Evolutionary conservation across 1,140 invertebrate species (phyloP), one percentile per base, ranked within the genome.

Genomic region (Drosophila bocki): DNA sequence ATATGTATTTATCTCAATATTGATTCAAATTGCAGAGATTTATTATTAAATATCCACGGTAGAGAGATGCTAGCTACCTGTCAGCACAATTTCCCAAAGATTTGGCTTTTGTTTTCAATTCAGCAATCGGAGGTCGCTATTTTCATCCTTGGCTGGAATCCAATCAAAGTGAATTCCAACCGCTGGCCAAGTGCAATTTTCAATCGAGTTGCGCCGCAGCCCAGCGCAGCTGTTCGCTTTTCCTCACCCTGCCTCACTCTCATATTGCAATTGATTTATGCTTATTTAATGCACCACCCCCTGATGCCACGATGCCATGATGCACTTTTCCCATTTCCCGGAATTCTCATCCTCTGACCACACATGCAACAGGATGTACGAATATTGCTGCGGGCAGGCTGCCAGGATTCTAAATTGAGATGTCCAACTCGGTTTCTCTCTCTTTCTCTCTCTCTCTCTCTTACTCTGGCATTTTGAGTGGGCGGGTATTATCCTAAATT

Each of bases 181-280:
- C 53, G 35, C 12, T 39, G 67, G 42, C 59, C 42, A 63, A 69
- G 53, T 33, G 50, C 45, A 62, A 68, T 68, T 70, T 67, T 71
- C 53, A 50, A 50, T 71, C 29, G 53, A 45, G 61, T 48, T 35
- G 19, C 35, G 13, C 45, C 26, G 7, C 26, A 29, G 26, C 26
- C 26, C 26, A 29, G 44, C 19, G 65, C 17, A 8, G 22, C 22
- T 22, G 12, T 19, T 19, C 22, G n/a, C 6, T 8, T 15, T 0
- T 12, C 13, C 12, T 12, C 7, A 2, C 29, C 13, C 32, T 11
- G 6, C 6, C 22, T 8, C 9, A 2, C 32, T 13, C 45, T 39
- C 39, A 56, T 69, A 67, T 70, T 39, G 50, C 72, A 77, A 77
- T 77, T 85, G 72, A 80, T 72, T 78, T 81, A 78, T 84, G 78